Evolutionary conservation across 2,113 vertebrate genomes (phyloP).

Genomic region (Pipra filicauda): DNA sequence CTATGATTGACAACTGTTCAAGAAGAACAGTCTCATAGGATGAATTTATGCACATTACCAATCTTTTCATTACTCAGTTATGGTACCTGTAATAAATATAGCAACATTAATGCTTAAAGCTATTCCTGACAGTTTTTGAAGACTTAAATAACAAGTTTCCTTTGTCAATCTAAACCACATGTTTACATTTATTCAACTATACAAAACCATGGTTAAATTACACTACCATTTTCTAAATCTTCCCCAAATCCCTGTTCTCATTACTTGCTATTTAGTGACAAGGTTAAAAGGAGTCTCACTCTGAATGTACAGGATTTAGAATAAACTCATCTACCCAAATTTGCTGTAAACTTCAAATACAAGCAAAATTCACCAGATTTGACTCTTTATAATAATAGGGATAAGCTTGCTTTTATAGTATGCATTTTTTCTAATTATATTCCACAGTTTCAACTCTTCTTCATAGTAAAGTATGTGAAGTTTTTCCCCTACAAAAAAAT

Average conservation of each 20-base stretch:
- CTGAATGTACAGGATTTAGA: neutral
- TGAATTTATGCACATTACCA: constrained; percentile 17
- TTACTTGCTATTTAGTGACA: neutral
- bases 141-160: neutral
- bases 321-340: neutral
- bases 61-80: constrained; percentile 47
- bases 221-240: neutral
- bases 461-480: neutral
- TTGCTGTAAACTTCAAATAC: neutral
- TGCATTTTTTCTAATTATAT: neutral
- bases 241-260: neutral
- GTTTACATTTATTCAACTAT: neutral
- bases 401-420: neutral
- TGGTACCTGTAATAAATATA: constrained; percentile 20
- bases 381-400: neutral
- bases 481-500: neutral
- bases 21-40: constrained; percentile 18
- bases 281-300: neutral
- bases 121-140: neutral
- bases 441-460: neutral
- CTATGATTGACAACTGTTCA: neutral
- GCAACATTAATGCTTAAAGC: constrained; percentile 3
- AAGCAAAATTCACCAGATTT: neutral
- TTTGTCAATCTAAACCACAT: neutral
- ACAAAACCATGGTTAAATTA: neutral